Evolutionary conservation across 64 coral and sea anemone species (phyloP).

Genomic region (Exaiptasia diaphana): DNA sequence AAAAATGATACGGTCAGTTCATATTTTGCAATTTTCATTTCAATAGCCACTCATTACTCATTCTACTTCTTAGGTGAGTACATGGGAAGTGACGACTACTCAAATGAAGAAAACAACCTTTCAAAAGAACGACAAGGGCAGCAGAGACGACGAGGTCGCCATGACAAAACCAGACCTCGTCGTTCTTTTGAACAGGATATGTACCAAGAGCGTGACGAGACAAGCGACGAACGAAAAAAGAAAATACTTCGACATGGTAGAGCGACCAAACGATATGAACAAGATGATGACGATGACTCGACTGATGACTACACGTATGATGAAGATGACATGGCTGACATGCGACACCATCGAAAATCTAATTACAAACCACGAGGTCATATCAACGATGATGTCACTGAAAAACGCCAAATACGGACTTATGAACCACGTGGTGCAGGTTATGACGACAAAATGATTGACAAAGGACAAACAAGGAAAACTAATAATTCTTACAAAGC

Average conservation of each 20-base stretch:
- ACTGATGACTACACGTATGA: neutral
- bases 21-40: no score
- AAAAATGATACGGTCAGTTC: neutral
- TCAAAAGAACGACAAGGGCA: neutral
- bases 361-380: no score
- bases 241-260: neutral
- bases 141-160: neutral
- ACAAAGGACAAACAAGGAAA: no score
- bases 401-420: no score
- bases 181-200: neutral
- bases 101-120: neutral
- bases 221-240: neutral
- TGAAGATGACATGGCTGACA: no score
- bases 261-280: neutral
- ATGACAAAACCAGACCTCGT: neutral
- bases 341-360: no score
- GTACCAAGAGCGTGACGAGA: neutral
- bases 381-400: no score
- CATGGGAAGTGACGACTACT: neutral
- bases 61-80: no score
- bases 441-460: no score
- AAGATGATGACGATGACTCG: neutral
- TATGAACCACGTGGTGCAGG: no score
- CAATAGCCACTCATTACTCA: no score
- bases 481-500: no score